Conservation (phyloP, 2,888 invertebrate genomes). For the Hermaeophaga mercurialis region DNA sequence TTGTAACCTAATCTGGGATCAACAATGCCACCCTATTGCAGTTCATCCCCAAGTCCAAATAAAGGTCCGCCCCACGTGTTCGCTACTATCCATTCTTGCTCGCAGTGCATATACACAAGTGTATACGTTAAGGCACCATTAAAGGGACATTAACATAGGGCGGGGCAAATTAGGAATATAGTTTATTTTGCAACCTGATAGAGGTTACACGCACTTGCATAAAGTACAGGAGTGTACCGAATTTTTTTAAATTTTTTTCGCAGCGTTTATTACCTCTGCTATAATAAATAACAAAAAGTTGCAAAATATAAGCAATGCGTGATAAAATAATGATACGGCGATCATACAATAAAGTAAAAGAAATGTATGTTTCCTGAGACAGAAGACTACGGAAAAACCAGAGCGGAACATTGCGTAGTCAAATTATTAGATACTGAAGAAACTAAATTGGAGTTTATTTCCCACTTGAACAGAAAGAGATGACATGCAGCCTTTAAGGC, state of each 20-base stretch:
- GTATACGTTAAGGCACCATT: slow-evolving; percentile 48
- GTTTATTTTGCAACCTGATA: slow-evolving; percentile 54
- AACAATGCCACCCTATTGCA: slow-evolving; percentile 32
- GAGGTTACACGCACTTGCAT: slow-evolving; percentile 46
- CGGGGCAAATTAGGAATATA: slow-evolving; percentile 48
- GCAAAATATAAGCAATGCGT: too few species aligned
- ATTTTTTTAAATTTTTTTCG: slow-evolving; percentile 2
- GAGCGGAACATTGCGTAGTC: too few species aligned
- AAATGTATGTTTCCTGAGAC: too few species aligned
- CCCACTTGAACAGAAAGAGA: too few species aligned
- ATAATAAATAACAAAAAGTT: too few species aligned
- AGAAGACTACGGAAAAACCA: too few species aligned
- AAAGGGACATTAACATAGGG: slow-evolving; percentile 55
- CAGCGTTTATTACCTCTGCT: too few species aligned
- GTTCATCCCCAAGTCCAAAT: slow-evolving; percentile 16
- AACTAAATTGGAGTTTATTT: too few species aligned
- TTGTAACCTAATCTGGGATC: slow-evolving; percentile 40
- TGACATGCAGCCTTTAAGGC: too few species aligned
- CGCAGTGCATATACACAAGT: slow-evolving; percentile 42
- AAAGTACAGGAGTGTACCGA: slow-evolving; percentile 29
- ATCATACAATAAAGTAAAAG: too few species aligned
- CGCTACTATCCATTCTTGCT: slow-evolving; percentile 41
- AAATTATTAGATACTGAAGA: too few species aligned
- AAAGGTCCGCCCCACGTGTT: slow-evolving; percentile 23
- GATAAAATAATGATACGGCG: too few species aligned